phyloP scores from a whole-genome alignment of 2,888 invertebrate species.

The Xanthorhoe designata region DNA sequence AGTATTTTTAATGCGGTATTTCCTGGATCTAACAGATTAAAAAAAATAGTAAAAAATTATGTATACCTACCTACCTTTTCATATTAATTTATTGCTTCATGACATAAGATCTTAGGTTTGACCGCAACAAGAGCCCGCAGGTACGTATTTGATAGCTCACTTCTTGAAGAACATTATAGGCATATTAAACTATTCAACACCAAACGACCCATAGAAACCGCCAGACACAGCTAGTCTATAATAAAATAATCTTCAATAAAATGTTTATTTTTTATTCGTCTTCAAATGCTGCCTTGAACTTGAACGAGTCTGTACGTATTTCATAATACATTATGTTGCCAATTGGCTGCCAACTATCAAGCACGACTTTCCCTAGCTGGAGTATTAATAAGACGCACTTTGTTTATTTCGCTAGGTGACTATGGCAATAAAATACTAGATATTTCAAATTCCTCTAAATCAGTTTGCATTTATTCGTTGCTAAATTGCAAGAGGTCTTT shows the following conservation, averaged over 20 bases:
- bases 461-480: not conserved
- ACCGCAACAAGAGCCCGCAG: too few relatives aligned
- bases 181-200: too few relatives aligned
- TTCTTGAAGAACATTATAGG: too few relatives aligned
- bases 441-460: not conserved
- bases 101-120: too few relatives aligned
- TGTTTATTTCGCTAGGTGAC: conserved; percentile 11
- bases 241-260: not conserved
- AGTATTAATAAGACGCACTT: conserved; percentile 21
- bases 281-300: conserved; percentile 43
- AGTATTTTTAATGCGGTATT: too few relatives aligned
- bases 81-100: too few relatives aligned
- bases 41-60: too few relatives aligned
- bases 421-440: not conserved
- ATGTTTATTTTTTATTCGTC: not conserved
- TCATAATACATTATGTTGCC: conserved; percentile 40
- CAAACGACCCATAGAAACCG: too few relatives aligned
- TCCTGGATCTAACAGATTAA: too few relatives aligned
- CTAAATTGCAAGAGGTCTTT: too few relatives aligned
- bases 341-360: conserved; percentile 34
- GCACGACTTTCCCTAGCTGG: conserved; percentile 33
- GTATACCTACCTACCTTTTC: too few relatives aligned
- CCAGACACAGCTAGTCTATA: not conserved
- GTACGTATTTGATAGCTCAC: too few relatives aligned
- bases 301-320: conserved; percentile 59